Evolutionary conservation across 2,888 invertebrate genomes (phyloP).

Genomic region (Athalia rosae): DNA sequence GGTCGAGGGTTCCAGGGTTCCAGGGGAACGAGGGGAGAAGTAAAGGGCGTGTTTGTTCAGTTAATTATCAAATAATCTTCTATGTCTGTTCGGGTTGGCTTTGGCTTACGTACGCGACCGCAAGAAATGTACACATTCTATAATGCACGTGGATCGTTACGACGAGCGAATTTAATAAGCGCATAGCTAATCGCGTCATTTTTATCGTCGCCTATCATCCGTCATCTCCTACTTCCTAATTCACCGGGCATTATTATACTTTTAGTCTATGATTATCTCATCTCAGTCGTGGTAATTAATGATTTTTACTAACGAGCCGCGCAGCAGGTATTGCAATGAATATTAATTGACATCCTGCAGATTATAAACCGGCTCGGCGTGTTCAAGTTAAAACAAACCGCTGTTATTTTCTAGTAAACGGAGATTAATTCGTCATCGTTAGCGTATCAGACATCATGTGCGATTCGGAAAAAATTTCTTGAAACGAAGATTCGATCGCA

Average conservation of each 20-base stretch:
- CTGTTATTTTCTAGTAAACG: conserved; percentile 37
- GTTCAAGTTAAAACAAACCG: neutral
- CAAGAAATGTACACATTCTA: neutral
- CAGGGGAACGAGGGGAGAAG: conserved; percentile 5
- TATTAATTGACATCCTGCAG: conserved; percentile 15
- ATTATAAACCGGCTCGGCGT: neutral
- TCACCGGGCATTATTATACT: neutral
- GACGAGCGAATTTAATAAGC: neutral
- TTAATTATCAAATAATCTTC: conserved; percentile 51
- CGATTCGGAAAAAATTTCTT: neutral
- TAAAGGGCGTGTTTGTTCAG: conserved; percentile 47
- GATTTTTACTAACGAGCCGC: conserved; percentile 15
- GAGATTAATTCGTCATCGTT: conserved; percentile 33
- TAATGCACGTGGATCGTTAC: neutral
- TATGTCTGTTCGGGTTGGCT: conserved; percentile 34
- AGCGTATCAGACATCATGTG: neutral
- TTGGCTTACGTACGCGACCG: conserved; percentile 29
- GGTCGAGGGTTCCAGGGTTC: neutral
- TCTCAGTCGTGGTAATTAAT: conserved; percentile 5
- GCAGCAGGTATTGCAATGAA: conserved; percentile 13
- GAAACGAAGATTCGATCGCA: neutral
- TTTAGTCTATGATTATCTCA: neutral
- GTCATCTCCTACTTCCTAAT: neutral
- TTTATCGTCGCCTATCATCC: neutral
- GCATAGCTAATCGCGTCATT: neutral